A percentile compares a stretch with the other conserved stretches of the same genome.
phyloP scores from a whole-genome alignment of 2,797 vertebrate genomes.

The Cirrhinus mrigala region DNA sequence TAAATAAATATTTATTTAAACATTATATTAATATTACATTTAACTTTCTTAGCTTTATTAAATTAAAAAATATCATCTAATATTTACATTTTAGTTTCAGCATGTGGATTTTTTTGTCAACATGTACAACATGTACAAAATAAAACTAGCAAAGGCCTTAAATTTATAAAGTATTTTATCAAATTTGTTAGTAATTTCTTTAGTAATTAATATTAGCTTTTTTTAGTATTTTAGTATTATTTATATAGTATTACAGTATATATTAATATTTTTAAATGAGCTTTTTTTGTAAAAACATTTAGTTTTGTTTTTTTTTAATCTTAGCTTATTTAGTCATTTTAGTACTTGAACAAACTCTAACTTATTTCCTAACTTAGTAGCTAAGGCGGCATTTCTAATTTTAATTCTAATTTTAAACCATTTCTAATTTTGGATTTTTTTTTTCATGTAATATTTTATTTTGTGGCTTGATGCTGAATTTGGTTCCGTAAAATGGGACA shows the following conservation, averaged over 20 bases:
- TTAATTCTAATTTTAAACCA: background rate
- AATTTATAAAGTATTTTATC: too few relatives aligned
- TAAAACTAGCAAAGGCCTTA: too few relatives aligned
- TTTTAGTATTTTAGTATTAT: background rate
- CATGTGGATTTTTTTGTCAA: background rate
- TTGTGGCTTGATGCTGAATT: background rate
- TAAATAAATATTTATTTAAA: too few relatives aligned
- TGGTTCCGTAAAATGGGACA: background rate
- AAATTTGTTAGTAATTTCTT: background rate
- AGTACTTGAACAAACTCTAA: background rate
- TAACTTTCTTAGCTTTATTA: too few relatives aligned
- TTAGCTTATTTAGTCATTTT: background rate
- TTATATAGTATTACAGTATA: too few relatives aligned
- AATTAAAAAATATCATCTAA: background rate
- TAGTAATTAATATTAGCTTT: background rate
- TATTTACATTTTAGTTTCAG: background rate
- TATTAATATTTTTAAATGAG: too few relatives aligned
- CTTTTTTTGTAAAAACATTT: too few relatives aligned
- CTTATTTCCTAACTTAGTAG: background rate
- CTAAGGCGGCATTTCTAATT: background rate
- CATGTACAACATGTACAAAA: too few relatives aligned
- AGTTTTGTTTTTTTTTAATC: background rate
- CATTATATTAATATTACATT: too few relatives aligned
- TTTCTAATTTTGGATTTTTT: background rate
- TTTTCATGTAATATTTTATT: background rate